A percentile compares a stretch with the other conserved stretches of the same genome.
These are phyloP conservation scores for Desmodus rotundus DNA, from an alignment of 2,113 vertebrate genomes.

Conservation along the genomic window DNA sequence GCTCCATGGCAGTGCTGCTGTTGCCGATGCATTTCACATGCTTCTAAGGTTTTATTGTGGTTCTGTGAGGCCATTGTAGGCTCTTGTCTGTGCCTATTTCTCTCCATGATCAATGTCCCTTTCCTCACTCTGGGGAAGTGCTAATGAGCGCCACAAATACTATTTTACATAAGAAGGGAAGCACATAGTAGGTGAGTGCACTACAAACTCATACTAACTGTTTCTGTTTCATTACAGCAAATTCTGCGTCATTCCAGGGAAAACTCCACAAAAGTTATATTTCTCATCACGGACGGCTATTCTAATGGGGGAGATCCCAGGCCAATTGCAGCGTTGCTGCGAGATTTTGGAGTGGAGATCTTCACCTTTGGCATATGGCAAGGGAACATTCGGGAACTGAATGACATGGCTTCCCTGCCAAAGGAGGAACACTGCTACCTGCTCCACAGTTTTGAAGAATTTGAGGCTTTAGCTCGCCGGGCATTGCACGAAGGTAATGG, in stretches of 20 bases:
- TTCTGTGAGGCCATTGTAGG: neutral
- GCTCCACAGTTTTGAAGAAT: conserved; percentile 96
- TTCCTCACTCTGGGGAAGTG: neutral
- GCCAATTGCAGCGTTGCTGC: conserved; percentile 90
- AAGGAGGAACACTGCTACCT: conserved; percentile 98
- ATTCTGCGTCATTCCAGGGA: conserved; percentile 91
- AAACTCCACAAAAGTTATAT: conserved; percentile 94
- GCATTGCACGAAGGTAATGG: conserved; percentile 95
- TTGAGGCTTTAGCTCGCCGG: conserved; percentile 94
- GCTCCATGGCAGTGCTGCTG: neutral
- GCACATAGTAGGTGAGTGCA: too few relatives aligned
- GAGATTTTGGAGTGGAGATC: conserved; percentile 94
- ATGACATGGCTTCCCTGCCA: conserved; percentile 96
- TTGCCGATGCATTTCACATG: neutral
- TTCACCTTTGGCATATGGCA: conserved; percentile 99
- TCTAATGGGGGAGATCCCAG: conserved; percentile 97
- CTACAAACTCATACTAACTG: neutral
- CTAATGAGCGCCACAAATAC: neutral
- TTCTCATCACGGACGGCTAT: conserved; percentile 98
- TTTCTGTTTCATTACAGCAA: conserved; percentile 85
- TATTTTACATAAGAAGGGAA: neutral
- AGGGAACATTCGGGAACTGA: conserved; percentile 95
- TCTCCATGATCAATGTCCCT: neutral
- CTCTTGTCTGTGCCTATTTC: neutral
- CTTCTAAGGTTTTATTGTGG: neutral